phyloP scores from a whole-genome alignment of 2,888 invertebrate genomes.

The Craniophora ligustri region DNA sequence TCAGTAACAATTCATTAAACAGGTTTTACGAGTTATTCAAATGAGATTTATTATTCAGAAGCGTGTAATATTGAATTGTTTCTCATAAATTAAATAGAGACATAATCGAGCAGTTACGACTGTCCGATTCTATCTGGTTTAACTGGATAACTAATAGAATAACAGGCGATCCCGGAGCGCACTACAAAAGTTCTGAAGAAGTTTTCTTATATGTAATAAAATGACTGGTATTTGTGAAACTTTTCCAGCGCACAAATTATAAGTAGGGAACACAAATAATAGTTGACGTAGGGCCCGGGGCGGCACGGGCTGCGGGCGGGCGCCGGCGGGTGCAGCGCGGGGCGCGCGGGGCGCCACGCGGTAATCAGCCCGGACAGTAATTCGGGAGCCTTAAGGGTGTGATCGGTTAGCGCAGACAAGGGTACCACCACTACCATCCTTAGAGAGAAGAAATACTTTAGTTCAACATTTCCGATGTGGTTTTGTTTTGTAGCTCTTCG shows the following conservation, averaged over 20 bases:
- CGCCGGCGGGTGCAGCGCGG: slow-evolving; percentile 46
- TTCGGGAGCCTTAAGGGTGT: slow-evolving; percentile 87
- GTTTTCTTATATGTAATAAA: slow-evolving; percentile 85
- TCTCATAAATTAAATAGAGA: slow-evolving; percentile 61
- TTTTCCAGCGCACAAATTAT: slow-evolving; percentile 85
- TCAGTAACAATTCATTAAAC: slow-evolving; percentile 76
- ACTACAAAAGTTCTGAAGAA: slow-evolving; percentile 74
- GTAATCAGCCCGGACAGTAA: slow-evolving; percentile 87
- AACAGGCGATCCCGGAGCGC: slow-evolving; percentile 77
- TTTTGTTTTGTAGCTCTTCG: slow-evolving; percentile 88
- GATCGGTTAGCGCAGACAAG: slow-evolving; percentile 87
- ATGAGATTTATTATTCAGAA: slow-evolving; percentile 67
- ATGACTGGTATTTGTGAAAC: slow-evolving; percentile 82
- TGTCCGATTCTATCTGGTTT: slow-evolving; percentile 65
- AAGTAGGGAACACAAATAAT: slow-evolving; percentile 87
- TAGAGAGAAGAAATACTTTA: slow-evolving; percentile 87
- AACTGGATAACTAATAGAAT: slow-evolving; percentile 67
- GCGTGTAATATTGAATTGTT: slow-evolving; percentile 59
- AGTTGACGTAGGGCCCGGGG: slow-evolving; percentile 81
- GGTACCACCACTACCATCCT: slow-evolving; percentile 84
- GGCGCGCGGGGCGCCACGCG: slow-evolving; percentile 65
- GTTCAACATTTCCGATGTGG: slow-evolving; percentile 87
- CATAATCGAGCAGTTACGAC: slow-evolving; percentile 65
- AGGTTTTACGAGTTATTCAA: slow-evolving; percentile 74
- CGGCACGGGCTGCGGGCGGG: slow-evolving; percentile 61